Evolutionary conservation across 2,113 vertebrate genomes (phyloP), one percentile per base, ranked within the genome.

Genomic region (Recurvirostra avosetta): DNA sequence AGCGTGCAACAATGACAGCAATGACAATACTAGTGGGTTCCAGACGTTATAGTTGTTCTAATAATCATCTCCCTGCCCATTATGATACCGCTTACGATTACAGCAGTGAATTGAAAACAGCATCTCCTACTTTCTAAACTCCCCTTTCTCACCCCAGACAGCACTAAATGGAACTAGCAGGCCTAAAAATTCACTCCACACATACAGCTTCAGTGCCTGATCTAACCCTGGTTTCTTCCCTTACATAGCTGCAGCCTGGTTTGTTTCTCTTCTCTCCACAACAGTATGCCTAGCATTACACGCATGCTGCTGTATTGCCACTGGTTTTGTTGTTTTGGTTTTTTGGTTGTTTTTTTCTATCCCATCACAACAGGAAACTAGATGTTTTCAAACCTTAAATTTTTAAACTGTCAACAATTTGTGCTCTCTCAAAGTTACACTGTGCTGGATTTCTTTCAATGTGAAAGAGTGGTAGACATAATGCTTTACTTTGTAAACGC

Each of bases 61-160:
- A 65, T 34, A 41, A 63, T 56, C 32, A 63, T 23, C 15, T 65
- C 34, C 5, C 50, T 70, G 43, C 26, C 21, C 58, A 32, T 40
- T 19, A 38, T 0, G 0, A 23, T 18, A 23, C 25, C 2, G 0
- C 45, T 53, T 76, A 65, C 0, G 2, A 43, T 38, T 30, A 81
- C 30, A 55, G 77, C 34, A 59, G 6, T 14, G 9, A 56, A 47
- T 6, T 53, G 30, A 58, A 61, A 86, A 21, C 61, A 84, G 52
- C 70, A 86, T 29, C 19, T 55, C 17, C 25, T 36, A 36, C 70
- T 62, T 29, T 20, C 9, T 26, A 8, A 47, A 38, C 40, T 25
- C 12, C 29, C 12, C 26, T 32, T 49, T 40, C 53, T 41, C 15
- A 63, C 19, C 21, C 36, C 84, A 58, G 52, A 13, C 47, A 75